Base-by-base conservation (phyloP, 2,113 vertebrate genomes). In the Esox niger region DNA sequence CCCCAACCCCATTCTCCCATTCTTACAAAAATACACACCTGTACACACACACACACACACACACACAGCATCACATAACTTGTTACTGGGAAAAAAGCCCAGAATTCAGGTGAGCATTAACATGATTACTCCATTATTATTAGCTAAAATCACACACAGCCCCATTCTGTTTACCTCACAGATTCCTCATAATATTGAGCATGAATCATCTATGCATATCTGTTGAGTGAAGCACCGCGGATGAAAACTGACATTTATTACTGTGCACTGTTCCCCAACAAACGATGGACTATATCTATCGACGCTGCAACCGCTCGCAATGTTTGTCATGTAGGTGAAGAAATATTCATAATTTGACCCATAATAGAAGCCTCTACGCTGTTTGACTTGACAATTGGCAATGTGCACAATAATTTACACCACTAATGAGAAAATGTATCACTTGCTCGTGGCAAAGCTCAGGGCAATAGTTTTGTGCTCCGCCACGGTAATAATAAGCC, bases 391-490 rank as follows among this genome's bases (percentile, higher is more conserved):
- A 61, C 65, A 79, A 79, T 66, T 35, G 56, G 64, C 81, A 83
- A 73, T 76, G 83, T 75, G 79, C 68, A 78, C 76, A 69, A 71
- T 33, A 74, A 76, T 79, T 82, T 83, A 79, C 57, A 79, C 68
- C 66, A 43, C 79, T 88, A 85, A 87, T 86, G 77, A 89, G 74
- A 71, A 79, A 80, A 74, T 76, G 73, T 47, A 76, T 79, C 63
- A 61, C 46, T 77, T 49, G 75, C 83, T 87, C 2, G 0, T 65
- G 60, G 89, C 76, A 54, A 65, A 32, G 75, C 74, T 88, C 1
- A 71, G 62, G 83, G 87, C 82, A 68, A 55, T 62, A 59, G 62
- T 77, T 69, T 77, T 62, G 73, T 38, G 66, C 61, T 73, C 65
- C 30, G 3, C 30, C 46, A 8, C 62, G 29, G 66, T 78, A 68